phyloP scores from a whole-genome alignment of 2,797 vertebrate species.

The Lagorchestes hirsutus region DNA sequence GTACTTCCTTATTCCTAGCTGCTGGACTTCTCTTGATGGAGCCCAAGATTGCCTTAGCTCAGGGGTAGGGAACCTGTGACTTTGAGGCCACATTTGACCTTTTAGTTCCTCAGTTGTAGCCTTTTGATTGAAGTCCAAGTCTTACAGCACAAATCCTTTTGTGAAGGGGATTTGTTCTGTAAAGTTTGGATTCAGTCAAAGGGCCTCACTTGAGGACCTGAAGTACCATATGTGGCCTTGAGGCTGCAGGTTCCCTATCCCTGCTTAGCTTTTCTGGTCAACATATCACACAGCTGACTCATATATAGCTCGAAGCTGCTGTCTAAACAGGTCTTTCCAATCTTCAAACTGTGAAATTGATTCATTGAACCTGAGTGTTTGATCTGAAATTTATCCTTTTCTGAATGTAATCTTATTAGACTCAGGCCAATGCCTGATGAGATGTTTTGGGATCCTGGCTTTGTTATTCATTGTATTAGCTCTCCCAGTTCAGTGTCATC shows the following conservation, averaged over 20 bases:
- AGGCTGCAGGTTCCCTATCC: too few species aligned
- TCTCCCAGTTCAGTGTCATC: neutral
- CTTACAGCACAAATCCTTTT: too few species aligned
- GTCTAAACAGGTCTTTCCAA: neutral
- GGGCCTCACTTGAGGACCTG: too few species aligned
- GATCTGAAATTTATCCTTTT: neutral
- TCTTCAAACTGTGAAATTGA: neutral
- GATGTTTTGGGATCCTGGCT: neutral
- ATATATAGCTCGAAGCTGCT: neutral
- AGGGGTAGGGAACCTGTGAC: too few species aligned
- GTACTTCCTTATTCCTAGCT: neutral
- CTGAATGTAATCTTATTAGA: neutral
- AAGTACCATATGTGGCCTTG: too few species aligned
- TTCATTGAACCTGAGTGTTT: neutral
- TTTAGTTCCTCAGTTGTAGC: too few species aligned
- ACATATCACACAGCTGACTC: neutral
- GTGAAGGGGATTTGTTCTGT: too few species aligned
- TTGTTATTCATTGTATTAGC: neutral
- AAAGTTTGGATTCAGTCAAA: too few species aligned
- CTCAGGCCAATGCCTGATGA: neutral
- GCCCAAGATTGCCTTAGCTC: neutral
- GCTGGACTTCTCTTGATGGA: neutral
- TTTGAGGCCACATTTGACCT: too few species aligned
- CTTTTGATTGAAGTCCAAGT: too few species aligned
- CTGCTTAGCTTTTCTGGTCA: neutral